Evolutionary conservation across 1,140 invertebrate species (phyloP).

Genomic region (Cyclina sinensis): DNA sequence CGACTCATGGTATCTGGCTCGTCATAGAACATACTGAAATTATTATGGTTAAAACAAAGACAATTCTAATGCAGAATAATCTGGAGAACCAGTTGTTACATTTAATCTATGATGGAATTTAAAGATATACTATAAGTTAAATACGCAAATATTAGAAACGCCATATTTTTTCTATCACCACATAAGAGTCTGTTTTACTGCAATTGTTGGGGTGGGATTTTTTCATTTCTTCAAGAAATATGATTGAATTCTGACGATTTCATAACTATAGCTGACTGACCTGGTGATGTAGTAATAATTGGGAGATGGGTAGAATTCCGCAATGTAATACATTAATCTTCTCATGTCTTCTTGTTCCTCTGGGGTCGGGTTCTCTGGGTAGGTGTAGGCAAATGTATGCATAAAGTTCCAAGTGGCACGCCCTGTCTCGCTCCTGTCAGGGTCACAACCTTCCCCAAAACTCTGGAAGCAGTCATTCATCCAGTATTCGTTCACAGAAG

Average conservation of each 20-base stretch:
- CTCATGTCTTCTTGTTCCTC: conserved; percentile 17
- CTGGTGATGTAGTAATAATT: background rate
- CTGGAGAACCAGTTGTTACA: no score
- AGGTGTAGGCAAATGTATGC: conserved; percentile 6
- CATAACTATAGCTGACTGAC: background rate
- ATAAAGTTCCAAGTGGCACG: background rate
- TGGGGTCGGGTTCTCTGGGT: background rate
- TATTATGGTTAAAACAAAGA: no score
- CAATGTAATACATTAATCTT: background rate
- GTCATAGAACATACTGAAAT: background rate
- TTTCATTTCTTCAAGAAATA: no score
- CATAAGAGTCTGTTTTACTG: no score
- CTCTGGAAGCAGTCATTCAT: background rate
- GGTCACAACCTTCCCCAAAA: background rate
- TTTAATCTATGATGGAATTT: no score
- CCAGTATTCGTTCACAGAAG: background rate
- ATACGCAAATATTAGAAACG: no score
- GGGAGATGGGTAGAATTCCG: background rate
- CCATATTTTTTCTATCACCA: no score
- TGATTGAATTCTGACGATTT: no score
- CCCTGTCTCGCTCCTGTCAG: background rate
- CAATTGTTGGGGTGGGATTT: no score
- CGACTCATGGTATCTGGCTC: background rate
- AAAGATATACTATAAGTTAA: no score
- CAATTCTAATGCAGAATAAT: no score